phyloP scores from a whole-genome alignment of 1,140 invertebrate genomes.

The Bradysia coprophila region DNA sequence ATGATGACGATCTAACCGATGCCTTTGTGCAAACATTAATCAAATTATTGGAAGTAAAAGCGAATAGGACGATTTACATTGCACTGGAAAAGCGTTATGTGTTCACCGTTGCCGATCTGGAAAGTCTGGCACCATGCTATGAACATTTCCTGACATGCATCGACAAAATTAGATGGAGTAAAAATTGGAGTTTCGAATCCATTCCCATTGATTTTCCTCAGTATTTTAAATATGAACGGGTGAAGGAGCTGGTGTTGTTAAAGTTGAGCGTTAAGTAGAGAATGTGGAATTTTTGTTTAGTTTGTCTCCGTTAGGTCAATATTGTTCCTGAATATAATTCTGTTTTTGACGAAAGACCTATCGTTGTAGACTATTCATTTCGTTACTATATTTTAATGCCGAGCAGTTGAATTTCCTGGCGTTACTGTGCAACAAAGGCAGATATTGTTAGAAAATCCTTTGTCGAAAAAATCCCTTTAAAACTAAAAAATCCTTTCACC shows the following conservation, averaged over 20 bases:
- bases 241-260: constrained; percentile 56
- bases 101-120: constrained; percentile 60
- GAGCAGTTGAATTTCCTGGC: no score
- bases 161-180: constrained; percentile 19
- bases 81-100: constrained; percentile 75
- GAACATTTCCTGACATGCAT: constrained; percentile 55
- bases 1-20: constrained; percentile 67
- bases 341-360: no score
- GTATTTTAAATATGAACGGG: constrained; percentile 64
- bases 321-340: no score
- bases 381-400: no score
- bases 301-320: no score
- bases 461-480: no score
- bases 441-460: no score
- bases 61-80: constrained; percentile 51
- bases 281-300: no score
- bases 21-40: constrained; percentile 58
- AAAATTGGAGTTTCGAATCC: constrained; percentile 37
- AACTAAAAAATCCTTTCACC: no score
- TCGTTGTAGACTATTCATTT: no score
- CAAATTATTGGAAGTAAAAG: constrained; percentile 38
- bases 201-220: constrained; percentile 54
- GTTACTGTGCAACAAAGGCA: no score
- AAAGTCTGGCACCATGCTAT: constrained; percentile 64
- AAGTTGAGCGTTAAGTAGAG: no score